A percentile compares a stretch with the other conserved stretches of the same genome.
Evolutionary conservation across 37 sponge, comb jelly and placozoan genomes (phyloP).

Genomic region (Geodia barretti): DNA sequence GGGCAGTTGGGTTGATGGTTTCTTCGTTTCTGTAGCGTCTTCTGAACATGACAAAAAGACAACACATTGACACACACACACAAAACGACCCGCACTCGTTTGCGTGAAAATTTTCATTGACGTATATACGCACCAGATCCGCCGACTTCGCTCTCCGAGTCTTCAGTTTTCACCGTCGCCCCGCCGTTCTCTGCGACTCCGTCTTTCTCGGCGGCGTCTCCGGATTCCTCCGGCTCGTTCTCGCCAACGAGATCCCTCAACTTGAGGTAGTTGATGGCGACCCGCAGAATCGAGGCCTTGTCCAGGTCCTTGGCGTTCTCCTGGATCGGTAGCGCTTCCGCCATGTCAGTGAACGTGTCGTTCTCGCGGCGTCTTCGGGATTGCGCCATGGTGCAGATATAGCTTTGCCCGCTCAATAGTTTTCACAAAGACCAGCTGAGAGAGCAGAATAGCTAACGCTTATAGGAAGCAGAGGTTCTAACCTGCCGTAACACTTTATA

Average conservation of each 20-base stretch:
- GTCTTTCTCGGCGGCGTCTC: too few relatives aligned
- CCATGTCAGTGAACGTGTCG: conserved; percentile 74
- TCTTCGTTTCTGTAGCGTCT: background rate
- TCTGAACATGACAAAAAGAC: background rate
- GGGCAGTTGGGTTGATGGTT: conserved; percentile 12
- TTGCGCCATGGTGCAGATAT: too few relatives aligned
- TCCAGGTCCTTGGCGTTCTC: conserved; percentile 79
- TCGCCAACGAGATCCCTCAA: conserved; percentile 52
- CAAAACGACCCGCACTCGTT: too few relatives aligned
- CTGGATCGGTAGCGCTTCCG: conserved; percentile 50
- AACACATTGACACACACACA: too few relatives aligned
- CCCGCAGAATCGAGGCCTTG: conserved; percentile 69
- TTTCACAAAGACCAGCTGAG: background rate
- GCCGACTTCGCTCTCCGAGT: too few relatives aligned
- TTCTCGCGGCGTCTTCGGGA: conserved; percentile 71
- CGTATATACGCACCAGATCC: too few relatives aligned
- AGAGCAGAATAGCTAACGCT: conserved; percentile 18
- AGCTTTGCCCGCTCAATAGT: background rate
- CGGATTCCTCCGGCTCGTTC: background rate
- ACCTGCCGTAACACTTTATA: background rate
- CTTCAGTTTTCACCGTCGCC: too few relatives aligned
- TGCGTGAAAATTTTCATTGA: too few relatives aligned
- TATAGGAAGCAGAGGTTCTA: background rate
- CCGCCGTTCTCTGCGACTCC: too few relatives aligned
- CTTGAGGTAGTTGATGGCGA: conserved; percentile 69